A percentile compares a stretch with the other conserved stretches of the same genome.
Evolutionary conservation across 2,888 invertebrate genomes (phyloP).

Genomic region (Seira sanloemensis): DNA sequence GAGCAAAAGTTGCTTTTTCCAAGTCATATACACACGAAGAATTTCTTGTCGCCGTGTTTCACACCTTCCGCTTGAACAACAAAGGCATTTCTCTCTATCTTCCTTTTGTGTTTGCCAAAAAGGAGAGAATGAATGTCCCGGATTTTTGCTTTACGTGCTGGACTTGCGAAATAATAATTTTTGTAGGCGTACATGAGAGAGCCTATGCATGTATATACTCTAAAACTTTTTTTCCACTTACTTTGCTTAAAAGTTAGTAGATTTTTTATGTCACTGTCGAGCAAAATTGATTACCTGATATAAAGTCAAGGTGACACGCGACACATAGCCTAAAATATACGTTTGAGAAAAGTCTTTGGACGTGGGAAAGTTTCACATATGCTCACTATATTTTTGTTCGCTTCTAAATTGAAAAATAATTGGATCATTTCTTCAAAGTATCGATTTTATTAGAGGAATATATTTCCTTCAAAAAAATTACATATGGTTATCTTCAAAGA

Average conservation of each 20-base stretch:
- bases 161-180: slow-evolving; percentile 43
- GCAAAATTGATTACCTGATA: slow-evolving; percentile 49
- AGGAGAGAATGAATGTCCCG: slow-evolving; percentile 25
- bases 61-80: slow-evolving; percentile 52
- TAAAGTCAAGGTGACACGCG: slow-evolving; percentile 56
- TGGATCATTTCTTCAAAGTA: not conserved
- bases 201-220: too few relatives aligned
- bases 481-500: not conserved
- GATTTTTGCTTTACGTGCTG: slow-evolving; percentile 38
- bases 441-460: slow-evolving; percentile 5
- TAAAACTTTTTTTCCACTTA: not conserved
- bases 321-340: slow-evolving; percentile 33
- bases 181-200: too few relatives aligned
- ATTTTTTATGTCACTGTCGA: slow-evolving; percentile 24
- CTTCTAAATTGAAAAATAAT: not conserved
- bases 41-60: slow-evolving; percentile 50
- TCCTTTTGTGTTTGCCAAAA: not conserved
- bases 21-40: not conserved
- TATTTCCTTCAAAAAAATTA: not conserved
- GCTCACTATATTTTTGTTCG: not conserved
- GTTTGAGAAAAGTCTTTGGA: not conserved
- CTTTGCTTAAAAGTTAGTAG: not conserved
- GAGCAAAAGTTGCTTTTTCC: not conserved
- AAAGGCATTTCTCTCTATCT: slow-evolving; percentile 26
- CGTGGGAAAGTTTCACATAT: slow-evolving; percentile 6